phyloP scores from a whole-genome alignment of 2,888 invertebrate species.

The Heliconius ethilla region DNA sequence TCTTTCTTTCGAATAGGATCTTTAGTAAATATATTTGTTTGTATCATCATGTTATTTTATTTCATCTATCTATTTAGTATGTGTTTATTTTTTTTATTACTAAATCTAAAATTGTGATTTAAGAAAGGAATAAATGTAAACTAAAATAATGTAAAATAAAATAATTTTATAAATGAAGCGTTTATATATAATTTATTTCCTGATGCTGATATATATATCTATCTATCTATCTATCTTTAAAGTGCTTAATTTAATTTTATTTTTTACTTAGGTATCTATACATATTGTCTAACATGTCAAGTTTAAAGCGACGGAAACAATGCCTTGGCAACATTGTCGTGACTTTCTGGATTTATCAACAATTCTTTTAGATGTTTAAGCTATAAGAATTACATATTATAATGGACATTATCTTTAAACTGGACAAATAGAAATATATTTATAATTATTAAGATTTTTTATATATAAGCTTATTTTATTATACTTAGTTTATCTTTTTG shows the following conservation, averaged over 20 bases:
- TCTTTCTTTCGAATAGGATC: background rate
- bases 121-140: background rate
- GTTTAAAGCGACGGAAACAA: too few species aligned
- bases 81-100: background rate
- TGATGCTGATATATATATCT: background rate
- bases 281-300: too few species aligned
- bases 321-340: background rate
- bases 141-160: too few species aligned
- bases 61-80: background rate
- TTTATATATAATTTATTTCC: background rate
- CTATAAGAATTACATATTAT: background rate
- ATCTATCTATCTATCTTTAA: background rate
- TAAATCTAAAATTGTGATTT: background rate
- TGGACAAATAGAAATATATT: background rate
- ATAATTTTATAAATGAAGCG: background rate
- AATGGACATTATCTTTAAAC: background rate
- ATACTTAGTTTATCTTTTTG: too few species aligned
- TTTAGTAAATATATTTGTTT: slow-evolving; percentile 13
- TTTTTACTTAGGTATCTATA: too few species aligned
- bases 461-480: background rate
- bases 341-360: background rate
- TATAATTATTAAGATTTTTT: background rate
- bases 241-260: background rate
- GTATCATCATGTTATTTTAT: background rate
- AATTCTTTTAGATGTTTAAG: too few species aligned